Base-by-base conservation (phyloP, 2,113 vertebrate species). In the Suricata suricatta region DNA sequence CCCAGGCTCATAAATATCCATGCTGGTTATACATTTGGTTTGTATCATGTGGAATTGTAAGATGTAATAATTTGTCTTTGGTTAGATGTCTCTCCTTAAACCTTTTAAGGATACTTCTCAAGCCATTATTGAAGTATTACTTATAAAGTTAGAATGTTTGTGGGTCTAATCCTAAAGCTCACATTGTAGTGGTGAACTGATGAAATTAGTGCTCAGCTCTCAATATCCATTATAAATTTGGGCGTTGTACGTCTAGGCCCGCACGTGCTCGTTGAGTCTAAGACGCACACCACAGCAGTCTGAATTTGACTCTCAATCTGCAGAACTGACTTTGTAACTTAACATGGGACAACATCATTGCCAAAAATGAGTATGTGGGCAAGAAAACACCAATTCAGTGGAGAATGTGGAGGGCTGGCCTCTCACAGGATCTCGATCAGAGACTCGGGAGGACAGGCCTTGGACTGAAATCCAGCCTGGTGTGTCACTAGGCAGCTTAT, bases 21-120 rank as follows among this genome's bases (percentile, higher is more conserved):
- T 3, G 2, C 25, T 8, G 11, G 4, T 77, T 63, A 27, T 7
- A 1, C 35, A 31, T 68, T 77, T 15, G 35, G 1, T 87, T 85
- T 11, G 3, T 31, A 19, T 68, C 21, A 21, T 47, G 29, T 41
- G 44, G 13, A 72, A n/a, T 31, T 47, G 2, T 83, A 27, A 84
- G 7, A 66, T 44, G 29, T 31, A 10, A 35, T 63, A 11, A 33
- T 60, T 83, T 88, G 74, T 50, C 38, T 83, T 69, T 52, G 9
- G 35, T 71, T 74, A 77, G 12, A 0, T 41, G 6, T 80, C 25
- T 64, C 38, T 41, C 33, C 11, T 85, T 81, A 91, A 69, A 25
- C 50, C 52, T 93, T 77, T 25, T 23, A 44, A 50, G 81, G 27
- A 44, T 64, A 88, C 47, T 84, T 74, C 87, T 83, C 19, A 95